phyloP scores from a whole-genome alignment of 2,888 invertebrate genomes.

The Rhynchonema sp. region DNA sequence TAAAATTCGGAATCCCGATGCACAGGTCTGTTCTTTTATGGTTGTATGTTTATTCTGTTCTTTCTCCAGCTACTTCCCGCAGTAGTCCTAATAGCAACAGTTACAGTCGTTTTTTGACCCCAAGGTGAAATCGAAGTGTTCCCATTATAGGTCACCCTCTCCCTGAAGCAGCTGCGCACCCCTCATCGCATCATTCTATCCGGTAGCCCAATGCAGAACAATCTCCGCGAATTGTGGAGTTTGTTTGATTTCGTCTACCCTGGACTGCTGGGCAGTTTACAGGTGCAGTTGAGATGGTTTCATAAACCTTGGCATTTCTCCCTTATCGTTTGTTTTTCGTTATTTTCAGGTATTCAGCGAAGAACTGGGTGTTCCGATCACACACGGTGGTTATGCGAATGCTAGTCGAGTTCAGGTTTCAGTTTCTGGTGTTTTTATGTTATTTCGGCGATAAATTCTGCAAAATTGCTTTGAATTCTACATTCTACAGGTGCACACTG shows the following conservation, averaged over 20 bases:
- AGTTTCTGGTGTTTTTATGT: slow-evolving; percentile 32
- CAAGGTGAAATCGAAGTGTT: background rate
- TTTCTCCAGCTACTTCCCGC: no score
- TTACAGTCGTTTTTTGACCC: no score
- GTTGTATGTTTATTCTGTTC: no score
- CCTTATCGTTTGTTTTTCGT: background rate
- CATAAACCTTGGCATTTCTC: no score
- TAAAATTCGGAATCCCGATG: slow-evolving; percentile 75
- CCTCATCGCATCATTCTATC: slow-evolving; percentile 62
- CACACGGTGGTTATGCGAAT: slow-evolving; percentile 31
- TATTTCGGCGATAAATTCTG: background rate
- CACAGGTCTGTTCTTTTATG: slow-evolving; percentile 32
- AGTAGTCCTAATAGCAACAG: no score
- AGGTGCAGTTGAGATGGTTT: background rate
- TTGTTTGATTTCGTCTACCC: slow-evolving; percentile 82
- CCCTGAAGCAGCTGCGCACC: slow-evolving; percentile 27
- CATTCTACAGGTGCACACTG: slow-evolving; percentile 56
- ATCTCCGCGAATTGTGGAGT: slow-evolving; percentile 66
- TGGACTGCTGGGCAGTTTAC: slow-evolving; percentile 61
- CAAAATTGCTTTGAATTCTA: no score
- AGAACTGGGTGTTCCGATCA: slow-evolving; percentile 69
- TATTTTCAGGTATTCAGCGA: slow-evolving; percentile 50
- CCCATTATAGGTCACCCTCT: slow-evolving; percentile 46
- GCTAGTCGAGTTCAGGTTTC: slow-evolving; percentile 45
- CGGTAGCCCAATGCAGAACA: slow-evolving; percentile 84